phyloP scores from a whole-genome alignment of 2,113 vertebrate genomes.

The Chlorodrepanis virens region DNA sequence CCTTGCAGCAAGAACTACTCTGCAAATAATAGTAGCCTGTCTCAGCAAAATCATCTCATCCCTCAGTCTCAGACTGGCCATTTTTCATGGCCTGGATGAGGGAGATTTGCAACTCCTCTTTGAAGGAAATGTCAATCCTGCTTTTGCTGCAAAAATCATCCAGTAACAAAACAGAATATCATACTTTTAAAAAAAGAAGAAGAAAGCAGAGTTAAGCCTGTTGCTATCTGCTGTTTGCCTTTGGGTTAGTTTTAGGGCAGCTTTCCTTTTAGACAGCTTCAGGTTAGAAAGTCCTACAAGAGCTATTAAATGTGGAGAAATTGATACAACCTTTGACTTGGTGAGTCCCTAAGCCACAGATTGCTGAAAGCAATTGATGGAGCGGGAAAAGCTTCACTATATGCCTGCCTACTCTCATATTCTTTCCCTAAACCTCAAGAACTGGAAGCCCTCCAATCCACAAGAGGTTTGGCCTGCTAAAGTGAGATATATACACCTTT shows the following conservation, averaged over 20 bases:
- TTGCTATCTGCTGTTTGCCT: not conserved
- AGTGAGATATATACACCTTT: not conserved
- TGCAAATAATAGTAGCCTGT: not conserved
- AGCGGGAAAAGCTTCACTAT: not conserved
- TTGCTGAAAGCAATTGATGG: not conserved
- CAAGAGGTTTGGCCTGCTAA: not conserved
- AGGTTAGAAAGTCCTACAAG: not conserved
- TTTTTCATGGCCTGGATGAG: not conserved
- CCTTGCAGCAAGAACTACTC: not conserved
- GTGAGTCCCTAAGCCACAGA: not conserved
- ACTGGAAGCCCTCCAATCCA: not conserved
- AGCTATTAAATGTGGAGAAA: not conserved
- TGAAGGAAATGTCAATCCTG: not conserved
- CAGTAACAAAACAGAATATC: not conserved
- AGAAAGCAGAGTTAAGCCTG: not conserved
- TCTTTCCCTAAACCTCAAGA: not conserved
- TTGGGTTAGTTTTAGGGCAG: not conserved
- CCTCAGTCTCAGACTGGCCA: not conserved
- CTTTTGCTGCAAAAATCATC: not conserved
- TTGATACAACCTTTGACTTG: not conserved
- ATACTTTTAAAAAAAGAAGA: not conserved
- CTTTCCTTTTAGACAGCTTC: not conserved
- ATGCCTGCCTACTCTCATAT: not conserved
- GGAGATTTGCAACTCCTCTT: not conserved
- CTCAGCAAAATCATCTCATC: not conserved